Percentiles rank a stretch among this genome's conserved stretches.
Conservation (phyloP, 1,140 invertebrate species). For the Trachelipus rathkii region DNA sequence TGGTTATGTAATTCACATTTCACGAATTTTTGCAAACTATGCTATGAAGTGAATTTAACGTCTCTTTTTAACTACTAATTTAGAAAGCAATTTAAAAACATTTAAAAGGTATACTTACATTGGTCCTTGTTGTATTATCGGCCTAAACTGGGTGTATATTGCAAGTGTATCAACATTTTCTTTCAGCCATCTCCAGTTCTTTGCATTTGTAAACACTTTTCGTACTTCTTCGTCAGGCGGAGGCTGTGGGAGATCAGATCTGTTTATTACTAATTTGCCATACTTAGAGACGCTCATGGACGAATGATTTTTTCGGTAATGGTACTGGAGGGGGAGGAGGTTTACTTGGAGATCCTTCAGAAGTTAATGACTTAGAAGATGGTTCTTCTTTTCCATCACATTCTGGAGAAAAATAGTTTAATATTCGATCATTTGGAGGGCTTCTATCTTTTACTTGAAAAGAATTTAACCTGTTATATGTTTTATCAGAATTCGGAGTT, state of each 20-base stretch:
- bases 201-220: conserved; percentile 31
- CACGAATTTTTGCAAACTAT: too few relatives aligned
- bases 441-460: background rate
- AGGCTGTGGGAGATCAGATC: conserved; percentile 35
- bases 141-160: conserved; percentile 40
- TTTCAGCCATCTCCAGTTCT: conserved; percentile 37
- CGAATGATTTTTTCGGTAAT: conserved; percentile 13
- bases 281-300: conserved; percentile 34
- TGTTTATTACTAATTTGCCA: conserved; percentile 39
- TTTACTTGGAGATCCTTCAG: background rate
- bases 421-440: conserved; percentile 1
- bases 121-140: conserved; percentile 42
- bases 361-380: background rate
- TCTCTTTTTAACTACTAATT: too few relatives aligned
- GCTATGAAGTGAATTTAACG: too few relatives aligned
- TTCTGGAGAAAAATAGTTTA: background rate
- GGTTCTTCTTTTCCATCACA: background rate
- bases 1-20: too few relatives aligned
- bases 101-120: conserved; percentile 33
- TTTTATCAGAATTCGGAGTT: background rate
- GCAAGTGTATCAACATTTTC: conserved; percentile 36
- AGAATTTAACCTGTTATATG: background rate
- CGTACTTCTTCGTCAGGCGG: conserved; percentile 39
- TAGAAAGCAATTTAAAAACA: too few relatives aligned
- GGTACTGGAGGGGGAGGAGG: conserved; percentile 10